Evolutionary conservation across 2,888 invertebrate genomes (phyloP), one percentile per base, ranked within the genome.

Genomic region (Copidosoma aretas): DNA sequence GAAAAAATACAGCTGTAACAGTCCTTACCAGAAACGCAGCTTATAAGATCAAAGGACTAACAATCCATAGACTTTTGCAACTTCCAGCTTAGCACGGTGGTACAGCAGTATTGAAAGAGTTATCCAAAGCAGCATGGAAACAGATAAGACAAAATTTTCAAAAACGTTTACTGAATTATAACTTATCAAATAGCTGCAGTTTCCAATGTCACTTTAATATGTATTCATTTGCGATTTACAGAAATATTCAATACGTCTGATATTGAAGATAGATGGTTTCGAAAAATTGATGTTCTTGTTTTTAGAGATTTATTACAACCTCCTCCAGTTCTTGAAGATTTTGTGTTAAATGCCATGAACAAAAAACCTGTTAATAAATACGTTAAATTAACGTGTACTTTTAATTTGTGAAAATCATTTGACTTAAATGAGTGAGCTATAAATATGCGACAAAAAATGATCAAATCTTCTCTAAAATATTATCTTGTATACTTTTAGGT

Each of bases 21-120:
- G 78, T 77, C 4, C 79, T 77, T 17, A 81, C 80, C 41, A 80
- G 79, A 49, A 78, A 81, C 25, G 79, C 79, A 25, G 80, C 80
- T 51, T 81, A 78, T 64, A 80, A 81, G 71, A 75, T 82, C n/a
- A 5, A 77, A 64, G 79, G 79, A 57, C 71, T 81, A 21, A 81
- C 79, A 54, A 66, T 80, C 25, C 78, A 81, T 60, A 60, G 65
- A 60, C 22, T 65, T 32, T 54, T 65, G 10, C 53, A 65, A 32
- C 71, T 81, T 64, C 81, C 77, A 12, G 75, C 75, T 53, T 79
- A 81, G 66, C 77, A 79, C 67, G 76, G 77, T 15, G 41, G 71
- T 56, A 78, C 77, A n/a, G 73, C 78, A 1, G 77, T 78, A 58
- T 81, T 79, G 73, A 73, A 65, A 54, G 61, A 70, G 21, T 70